Base-by-base conservation (phyloP, 2,888 invertebrate species). In the Drosophila paramelanica region DNA sequence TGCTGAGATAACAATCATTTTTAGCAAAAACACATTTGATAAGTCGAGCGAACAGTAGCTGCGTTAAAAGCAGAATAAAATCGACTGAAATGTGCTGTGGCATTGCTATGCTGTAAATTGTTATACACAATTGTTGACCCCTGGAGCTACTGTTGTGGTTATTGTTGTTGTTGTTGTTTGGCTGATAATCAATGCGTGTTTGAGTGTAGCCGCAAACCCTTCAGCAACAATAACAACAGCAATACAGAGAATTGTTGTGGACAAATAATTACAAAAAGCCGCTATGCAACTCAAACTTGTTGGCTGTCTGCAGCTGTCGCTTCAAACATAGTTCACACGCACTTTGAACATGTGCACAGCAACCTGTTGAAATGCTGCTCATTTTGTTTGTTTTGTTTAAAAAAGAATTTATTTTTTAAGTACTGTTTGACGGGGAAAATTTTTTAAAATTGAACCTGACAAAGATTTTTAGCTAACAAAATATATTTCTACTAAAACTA, bases 1-100 rank as follows among this genome's bases (percentile, higher is more conserved):
- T 70, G 58, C 43, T 67, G 51, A 73, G 86, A 84, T 88, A 88
- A 73, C 64, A 76, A 86, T 71, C 72, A 51, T 59, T 66, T 55
- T 42, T 47, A 59, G 42, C 51, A 57, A 57, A 53, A 57, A 59
- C 65, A 55, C 41, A 23, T 73, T 57, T 70, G 85, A 83, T 87
- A 87, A 83, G 75, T 60, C 31, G 23, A 52, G 53, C 64, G 45
- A 31, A 31, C 31, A 31, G 31, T 10, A 10, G 10, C 31, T 31
- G 62, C 52, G 45, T 67, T 73, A 39, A 43, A 43, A 47, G 36
- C 42, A 43, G 47, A 56, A 25, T 17, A 7, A 52, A 38, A 53
- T 25, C n/a, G 36, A 25, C n/a, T n/a, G 11, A 38, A 66, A 69
- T 60, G 33, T 56, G 14, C 14, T 41, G 36, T 55, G 45, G 20